Percentiles rank a stretch among this genome's conserved stretches.
Evolutionary conservation across 2,888 invertebrate species (phyloP).

Genomic region (Pristionchus japonicus): DNA sequence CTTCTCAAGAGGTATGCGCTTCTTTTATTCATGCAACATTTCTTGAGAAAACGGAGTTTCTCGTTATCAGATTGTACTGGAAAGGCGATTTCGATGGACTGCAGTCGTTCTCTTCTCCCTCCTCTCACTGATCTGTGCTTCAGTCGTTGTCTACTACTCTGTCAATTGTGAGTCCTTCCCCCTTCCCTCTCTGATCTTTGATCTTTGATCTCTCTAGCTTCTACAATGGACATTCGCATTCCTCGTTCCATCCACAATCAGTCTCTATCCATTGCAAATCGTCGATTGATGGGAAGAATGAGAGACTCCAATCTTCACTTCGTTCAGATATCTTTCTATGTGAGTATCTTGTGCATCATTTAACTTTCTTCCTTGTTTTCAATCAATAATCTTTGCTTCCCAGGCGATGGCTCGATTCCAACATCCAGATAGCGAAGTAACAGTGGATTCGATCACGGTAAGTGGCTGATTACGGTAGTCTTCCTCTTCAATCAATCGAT

Average conservation of each 20-base stretch:
- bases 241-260: slow-evolving; percentile 6
- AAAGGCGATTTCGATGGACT: slow-evolving; percentile 4
- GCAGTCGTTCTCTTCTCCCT: neutral
- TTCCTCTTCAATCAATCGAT: neutral
- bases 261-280: neutral
- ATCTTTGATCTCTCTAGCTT: slow-evolving; percentile 16
- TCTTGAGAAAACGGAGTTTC: neutral
- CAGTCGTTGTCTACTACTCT: neutral
- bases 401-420: slow-evolving; percentile 35
- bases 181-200: neutral
- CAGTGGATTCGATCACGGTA: slow-evolving; percentile 14
- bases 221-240: neutral
- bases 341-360: neutral
- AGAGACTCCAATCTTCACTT: slow-evolving; percentile 21
- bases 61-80: neutral
- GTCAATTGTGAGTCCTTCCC: neutral
- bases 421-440: neutral
- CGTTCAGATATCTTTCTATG: slow-evolving; percentile 22
- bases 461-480: neutral
- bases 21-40: neutral
- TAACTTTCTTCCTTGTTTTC: neutral
- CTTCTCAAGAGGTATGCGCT: neutral
- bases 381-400: neutral
- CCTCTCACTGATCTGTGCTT: neutral
- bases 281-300: neutral